Base-by-base conservation (phyloP, 92 coral and sea anemone species). In the Palythoa caribaeorum region DNA sequence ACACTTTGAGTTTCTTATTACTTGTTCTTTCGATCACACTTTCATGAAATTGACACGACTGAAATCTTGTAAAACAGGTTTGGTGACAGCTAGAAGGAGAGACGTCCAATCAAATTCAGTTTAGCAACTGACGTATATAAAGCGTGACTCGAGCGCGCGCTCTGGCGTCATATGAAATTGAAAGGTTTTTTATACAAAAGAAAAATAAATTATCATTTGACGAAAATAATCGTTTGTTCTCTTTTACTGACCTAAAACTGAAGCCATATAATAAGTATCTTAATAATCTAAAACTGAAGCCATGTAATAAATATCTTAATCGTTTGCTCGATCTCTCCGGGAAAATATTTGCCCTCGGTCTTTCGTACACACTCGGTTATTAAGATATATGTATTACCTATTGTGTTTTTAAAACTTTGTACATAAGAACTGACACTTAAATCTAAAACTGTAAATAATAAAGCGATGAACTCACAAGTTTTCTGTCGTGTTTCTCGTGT, bases 71-170 rank as follows among this genome's bases (percentile, higher is more conserved):
- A 38, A 72, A 37, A 72, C 51, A 36, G 77, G 77, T 35, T 72
- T 72, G 77, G 15, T 37, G 77, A 37, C 77, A 72, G 38, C 19
- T 36, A 20, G 38, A 69, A 69, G 73, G 35, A 69, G 39, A 6
- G 73, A n/a, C 40, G 51, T 36, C 77, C 77, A 37, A 72, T 72
- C 50, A 72, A 72, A 72, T 72, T 72, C 53, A 72, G 47, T 72
- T 72, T 72, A 51, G 51, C 52, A n/a, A 15, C 53, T 72, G 77
- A 72, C 51, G 52, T 72, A 37, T 7, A 38, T 37, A 72, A 38
- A 72, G 47, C 28, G 71, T 19, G 71, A 65, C 38, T 65, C 71
- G 38, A 17, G 51, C 77, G 38, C 51, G 51, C 77, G 52, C 51
- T 0, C 77, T 72, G 51, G 77, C 50, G 51, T 16, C 48, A 36